Conservation (phyloP, 2,888 invertebrate genomes). For the Ecdyonurus torrentis region DNA sequence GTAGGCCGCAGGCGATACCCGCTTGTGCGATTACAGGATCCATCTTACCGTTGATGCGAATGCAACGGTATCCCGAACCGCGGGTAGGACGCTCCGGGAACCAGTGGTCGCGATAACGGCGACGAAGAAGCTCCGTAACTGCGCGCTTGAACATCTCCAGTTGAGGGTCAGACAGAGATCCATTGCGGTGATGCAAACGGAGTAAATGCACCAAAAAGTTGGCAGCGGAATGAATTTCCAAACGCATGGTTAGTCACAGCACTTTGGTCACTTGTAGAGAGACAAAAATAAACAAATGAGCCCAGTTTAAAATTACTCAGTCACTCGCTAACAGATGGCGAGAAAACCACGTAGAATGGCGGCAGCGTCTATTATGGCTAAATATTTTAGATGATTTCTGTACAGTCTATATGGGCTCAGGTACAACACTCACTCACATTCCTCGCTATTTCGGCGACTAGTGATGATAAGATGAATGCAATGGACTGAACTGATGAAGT, state of each 20-base stretch:
- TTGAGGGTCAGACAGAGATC: slow-evolving; percentile 21
- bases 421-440: neutral
- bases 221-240: slow-evolving; percentile 33
- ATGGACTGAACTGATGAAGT: neutral
- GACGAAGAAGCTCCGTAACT: slow-evolving; percentile 27
- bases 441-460: neutral
- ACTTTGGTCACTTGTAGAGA: slow-evolving; percentile 2
- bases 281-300: neutral
- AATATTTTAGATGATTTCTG: neutral
- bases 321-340: neutral
- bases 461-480: neutral
- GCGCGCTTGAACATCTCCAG: slow-evolving; percentile 29
- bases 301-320: neutral
- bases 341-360: neutral
- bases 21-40: slow-evolving; percentile 49
- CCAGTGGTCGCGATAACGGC: slow-evolving; percentile 49
- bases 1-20: slow-evolving; percentile 42
- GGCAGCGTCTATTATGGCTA: neutral
- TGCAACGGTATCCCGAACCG: slow-evolving; percentile 53
- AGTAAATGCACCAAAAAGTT: slow-evolving; percentile 32
- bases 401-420: neutral
- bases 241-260: slow-evolving; percentile 25
- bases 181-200: slow-evolving; percentile 22
- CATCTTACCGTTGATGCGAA: slow-evolving; percentile 52
- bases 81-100: slow-evolving; percentile 52